Conservation (phyloP, 2,797 vertebrate genomes). For the Rhabdophis nuchalis region DNA sequence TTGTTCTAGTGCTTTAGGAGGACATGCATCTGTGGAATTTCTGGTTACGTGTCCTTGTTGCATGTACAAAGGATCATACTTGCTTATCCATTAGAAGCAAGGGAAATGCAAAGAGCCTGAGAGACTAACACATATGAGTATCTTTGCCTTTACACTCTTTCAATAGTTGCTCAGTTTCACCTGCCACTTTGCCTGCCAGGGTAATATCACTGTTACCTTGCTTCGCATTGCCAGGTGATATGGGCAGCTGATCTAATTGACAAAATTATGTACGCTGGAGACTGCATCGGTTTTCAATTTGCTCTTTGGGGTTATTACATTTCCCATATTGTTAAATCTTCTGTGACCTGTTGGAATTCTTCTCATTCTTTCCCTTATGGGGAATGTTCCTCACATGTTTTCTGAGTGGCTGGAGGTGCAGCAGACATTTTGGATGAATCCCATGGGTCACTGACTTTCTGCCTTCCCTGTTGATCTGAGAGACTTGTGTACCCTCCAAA, state of each 20-base stretch:
- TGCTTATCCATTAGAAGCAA: neutral
- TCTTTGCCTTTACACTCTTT: neutral
- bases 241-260: neutral
- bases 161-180: neutral
- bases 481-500: constrained; percentile 35
- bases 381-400: constrained; percentile 38
- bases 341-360: constrained; percentile 39
- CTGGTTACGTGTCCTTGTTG: neutral
- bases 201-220: neutral
- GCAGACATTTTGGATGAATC: constrained; percentile 61
- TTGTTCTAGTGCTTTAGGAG: neutral
- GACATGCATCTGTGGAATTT: neutral
- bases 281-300: neutral
- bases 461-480: constrained; percentile 64
- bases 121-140: neutral
- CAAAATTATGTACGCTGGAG: neutral
- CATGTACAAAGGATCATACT: neutral
- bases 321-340: neutral
- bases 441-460: constrained; percentile 60
- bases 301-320: constrained; percentile 20
- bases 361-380: constrained; percentile 47
- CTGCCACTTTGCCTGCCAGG: neutral
- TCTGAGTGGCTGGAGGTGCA: constrained; percentile 56
- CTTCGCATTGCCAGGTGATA: neutral
- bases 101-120: neutral